Conservation (phyloP, 1,140 invertebrate genomes). For the Antheraea mylitta region DNA sequence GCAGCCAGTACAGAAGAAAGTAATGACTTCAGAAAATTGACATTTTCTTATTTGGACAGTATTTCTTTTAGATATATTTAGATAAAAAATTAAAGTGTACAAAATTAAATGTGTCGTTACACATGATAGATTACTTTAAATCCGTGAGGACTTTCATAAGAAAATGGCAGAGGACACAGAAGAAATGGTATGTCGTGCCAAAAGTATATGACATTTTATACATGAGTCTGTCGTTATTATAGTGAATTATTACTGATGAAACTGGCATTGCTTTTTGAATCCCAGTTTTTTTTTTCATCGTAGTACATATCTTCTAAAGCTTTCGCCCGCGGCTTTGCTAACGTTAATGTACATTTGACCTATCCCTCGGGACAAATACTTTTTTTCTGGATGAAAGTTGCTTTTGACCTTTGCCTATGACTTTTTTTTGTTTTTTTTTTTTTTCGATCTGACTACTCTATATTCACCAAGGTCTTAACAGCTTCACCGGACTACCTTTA, state of each 20-base stretch:
- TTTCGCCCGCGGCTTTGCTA: too few species aligned
- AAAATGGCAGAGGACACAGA: conserved; percentile 16
- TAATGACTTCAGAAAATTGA: neutral
- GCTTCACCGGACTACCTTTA: too few species aligned
- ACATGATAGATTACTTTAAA: conserved; percentile 2
- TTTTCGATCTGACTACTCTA: too few species aligned
- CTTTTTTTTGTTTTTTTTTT: too few species aligned
- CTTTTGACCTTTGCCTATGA: too few species aligned
- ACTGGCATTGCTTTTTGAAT: neutral
- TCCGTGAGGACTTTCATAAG: conserved; percentile 5
- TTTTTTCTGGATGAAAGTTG: too few species aligned
- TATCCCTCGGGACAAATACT: too few species aligned
- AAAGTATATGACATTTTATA: conserved; percentile 5
- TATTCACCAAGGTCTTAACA: too few species aligned
- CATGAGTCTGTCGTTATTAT: neutral
- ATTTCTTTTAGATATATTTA: neutral
- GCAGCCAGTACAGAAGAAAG: neutral
- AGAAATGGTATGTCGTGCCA: conserved; percentile 22
- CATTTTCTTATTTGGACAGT: neutral
- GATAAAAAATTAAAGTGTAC: neutral
- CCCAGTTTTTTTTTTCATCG: neutral
- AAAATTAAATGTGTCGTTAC: neutral
- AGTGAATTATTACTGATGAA: neutral
- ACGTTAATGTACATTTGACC: too few species aligned
- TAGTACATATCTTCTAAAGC: neutral